Percentiles rank a stretch among this genome's conserved stretches.
phyloP scores from a whole-genome alignment of 1,140 invertebrate species.

The Calycopis cecrops region DNA sequence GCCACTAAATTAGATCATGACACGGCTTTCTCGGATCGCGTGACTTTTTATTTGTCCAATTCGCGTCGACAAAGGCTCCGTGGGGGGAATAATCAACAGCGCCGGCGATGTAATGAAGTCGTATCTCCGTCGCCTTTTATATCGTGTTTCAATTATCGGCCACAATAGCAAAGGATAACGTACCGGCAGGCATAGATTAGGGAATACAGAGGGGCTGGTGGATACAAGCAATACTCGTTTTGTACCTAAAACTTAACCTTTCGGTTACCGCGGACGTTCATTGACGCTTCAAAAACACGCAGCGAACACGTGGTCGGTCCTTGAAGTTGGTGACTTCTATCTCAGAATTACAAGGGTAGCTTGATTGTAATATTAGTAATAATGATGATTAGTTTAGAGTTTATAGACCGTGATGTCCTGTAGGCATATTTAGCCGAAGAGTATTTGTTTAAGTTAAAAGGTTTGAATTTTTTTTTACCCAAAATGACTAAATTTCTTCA shows the following conservation, averaged over 20 bases:
- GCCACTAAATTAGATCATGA: slow-evolving; percentile 52
- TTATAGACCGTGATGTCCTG: too few relatives aligned
- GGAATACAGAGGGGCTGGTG: slow-evolving; percentile 13
- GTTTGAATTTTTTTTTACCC: too few relatives aligned
- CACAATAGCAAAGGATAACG: slow-evolving; percentile 46
- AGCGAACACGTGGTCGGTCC: too few relatives aligned
- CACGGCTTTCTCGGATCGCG: slow-evolving; percentile 29
- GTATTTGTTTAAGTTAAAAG: too few relatives aligned
- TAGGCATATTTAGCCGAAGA: too few relatives aligned
- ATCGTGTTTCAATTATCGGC: slow-evolving; percentile 44
- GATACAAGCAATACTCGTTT: not conserved
- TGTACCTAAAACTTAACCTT: not conserved
- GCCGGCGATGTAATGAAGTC: slow-evolving; percentile 42
- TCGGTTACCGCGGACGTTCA: too few relatives aligned
- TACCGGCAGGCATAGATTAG: slow-evolving; percentile 34
- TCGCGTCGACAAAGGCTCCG: slow-evolving; percentile 41
- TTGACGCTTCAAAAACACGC: too few relatives aligned
- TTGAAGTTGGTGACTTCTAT: too few relatives aligned
- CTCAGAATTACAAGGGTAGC: too few relatives aligned
- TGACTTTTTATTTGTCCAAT: slow-evolving; percentile 47
- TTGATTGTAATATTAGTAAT: too few relatives aligned
- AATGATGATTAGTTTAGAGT: too few relatives aligned
- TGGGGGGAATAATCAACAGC: slow-evolving; percentile 38
- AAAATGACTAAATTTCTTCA: too few relatives aligned
- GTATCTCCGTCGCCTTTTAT: slow-evolving; percentile 39